A percentile compares a stretch with the other conserved stretches of the same genome.
Evolutionary conservation across 2,888 invertebrate species (phyloP).

Genomic region (Metalampra italica): DNA sequence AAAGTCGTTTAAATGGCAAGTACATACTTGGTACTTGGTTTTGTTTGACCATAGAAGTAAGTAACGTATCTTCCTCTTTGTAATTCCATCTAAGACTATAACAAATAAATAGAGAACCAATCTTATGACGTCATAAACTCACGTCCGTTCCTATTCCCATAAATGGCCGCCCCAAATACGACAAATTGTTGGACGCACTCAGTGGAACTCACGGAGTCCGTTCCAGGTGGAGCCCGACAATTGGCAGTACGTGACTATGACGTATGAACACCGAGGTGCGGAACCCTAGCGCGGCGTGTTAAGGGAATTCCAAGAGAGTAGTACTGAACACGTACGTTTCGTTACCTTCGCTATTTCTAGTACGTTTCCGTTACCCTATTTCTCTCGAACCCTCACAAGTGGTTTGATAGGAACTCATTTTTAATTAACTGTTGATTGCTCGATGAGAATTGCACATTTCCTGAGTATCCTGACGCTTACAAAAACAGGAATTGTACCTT

Average conservation of each 20-base stretch:
- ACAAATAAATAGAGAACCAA: background rate
- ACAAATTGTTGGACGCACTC: conserved; percentile 8
- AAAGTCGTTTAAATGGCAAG: too few relatives aligned
- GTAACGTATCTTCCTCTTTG: too few relatives aligned
- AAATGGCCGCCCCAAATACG: conserved; percentile 2
- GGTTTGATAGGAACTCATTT: too few relatives aligned
- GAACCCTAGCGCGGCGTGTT: background rate
- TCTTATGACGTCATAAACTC: too few relatives aligned
- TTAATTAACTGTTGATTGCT: too few relatives aligned
- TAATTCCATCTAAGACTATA: background rate
- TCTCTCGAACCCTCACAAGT: background rate
- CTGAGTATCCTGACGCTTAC: too few relatives aligned
- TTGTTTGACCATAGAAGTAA: too few relatives aligned
- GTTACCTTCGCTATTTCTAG: too few relatives aligned
- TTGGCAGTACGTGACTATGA: conserved; percentile 14
- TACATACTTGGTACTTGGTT: too few relatives aligned
- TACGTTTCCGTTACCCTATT: too few relatives aligned
- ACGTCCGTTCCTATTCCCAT: background rate
- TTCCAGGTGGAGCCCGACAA: conserved; percentile 11
- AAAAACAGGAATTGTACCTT: too few relatives aligned
- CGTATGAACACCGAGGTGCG: conserved; percentile 4
- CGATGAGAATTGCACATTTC: too few relatives aligned
- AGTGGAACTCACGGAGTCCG: conserved; percentile 9
- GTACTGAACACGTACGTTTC: background rate
- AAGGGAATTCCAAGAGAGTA: background rate